Conservation (phyloP, 2,797 vertebrate genomes). For the Microctenopoma stevenorrisi region DNA sequence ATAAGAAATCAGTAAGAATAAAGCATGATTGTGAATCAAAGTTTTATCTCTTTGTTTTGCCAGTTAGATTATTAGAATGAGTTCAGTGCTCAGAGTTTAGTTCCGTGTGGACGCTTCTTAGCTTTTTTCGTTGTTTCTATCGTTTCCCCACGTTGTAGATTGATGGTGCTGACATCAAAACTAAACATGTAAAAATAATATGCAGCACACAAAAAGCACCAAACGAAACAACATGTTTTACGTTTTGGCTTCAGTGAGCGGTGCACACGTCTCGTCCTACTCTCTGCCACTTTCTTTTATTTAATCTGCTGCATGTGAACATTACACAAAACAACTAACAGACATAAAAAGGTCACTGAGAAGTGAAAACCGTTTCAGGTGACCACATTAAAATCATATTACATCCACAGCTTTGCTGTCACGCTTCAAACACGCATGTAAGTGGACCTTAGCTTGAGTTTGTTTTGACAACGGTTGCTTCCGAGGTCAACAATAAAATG, state of each 20-base stretch:
- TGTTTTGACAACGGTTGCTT: conserved; percentile 2
- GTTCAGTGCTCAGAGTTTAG: conserved; percentile 3
- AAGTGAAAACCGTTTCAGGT: too few species aligned
- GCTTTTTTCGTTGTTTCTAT: too few species aligned
- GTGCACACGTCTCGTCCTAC: too few species aligned
- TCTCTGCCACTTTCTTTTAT: too few species aligned
- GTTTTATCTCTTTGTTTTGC: conserved; percentile 50
- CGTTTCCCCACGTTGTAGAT: not conserved
- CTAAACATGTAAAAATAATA: too few species aligned
- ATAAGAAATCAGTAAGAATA: conserved; percentile 86
- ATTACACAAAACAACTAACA: too few species aligned
- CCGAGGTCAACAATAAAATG: not conserved
- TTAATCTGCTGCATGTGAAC: too few species aligned
- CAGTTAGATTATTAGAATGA: conserved; percentile 16
- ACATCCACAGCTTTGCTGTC: not conserved
- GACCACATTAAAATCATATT: not conserved
- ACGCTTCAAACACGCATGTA: not conserved
- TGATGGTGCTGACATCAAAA: not conserved
- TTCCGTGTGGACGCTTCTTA: too few species aligned
- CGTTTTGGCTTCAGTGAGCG: too few species aligned
- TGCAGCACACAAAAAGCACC: too few species aligned
- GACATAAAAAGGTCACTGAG: too few species aligned
- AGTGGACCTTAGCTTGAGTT: not conserved
- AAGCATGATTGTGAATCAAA: conserved; percentile 87
- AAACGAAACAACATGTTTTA: too few species aligned